Conservation (phyloP, 2,888 invertebrate genomes). For the Chaetogeoica ovagalla region DNA sequence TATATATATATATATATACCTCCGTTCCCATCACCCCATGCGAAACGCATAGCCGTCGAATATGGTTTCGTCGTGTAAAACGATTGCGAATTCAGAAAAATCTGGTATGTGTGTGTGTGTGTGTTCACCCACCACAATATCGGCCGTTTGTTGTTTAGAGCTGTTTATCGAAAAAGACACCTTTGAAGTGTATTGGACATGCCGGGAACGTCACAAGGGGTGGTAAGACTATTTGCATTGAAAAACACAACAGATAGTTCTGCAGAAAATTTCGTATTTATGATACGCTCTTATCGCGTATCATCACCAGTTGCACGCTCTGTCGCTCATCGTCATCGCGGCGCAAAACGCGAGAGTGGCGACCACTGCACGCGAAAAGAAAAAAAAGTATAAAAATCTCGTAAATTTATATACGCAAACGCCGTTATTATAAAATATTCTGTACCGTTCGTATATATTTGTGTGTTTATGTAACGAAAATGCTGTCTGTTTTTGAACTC, state of each 20-base stretch:
- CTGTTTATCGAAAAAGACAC: slow-evolving; percentile 13
- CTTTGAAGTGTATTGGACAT: background rate
- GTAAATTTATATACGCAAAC: slow-evolving; percentile 3
- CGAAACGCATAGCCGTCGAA: background rate
- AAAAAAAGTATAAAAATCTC: background rate
- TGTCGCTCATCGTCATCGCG: no score
- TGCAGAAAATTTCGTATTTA: slow-evolving; percentile 21
- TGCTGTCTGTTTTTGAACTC: background rate
- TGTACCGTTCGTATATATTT: background rate
- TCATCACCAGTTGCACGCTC: no score
- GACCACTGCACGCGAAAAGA: background rate
- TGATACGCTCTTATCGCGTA: no score
- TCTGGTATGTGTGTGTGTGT: no score
- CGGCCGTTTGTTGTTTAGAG: background rate
- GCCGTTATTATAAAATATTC: background rate
- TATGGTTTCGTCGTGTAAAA: background rate
- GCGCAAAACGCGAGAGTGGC: background rate
- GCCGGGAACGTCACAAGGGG: background rate
- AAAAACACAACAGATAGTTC: slow-evolving; percentile 6
- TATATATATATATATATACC: no score
- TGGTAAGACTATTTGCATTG: slow-evolving; percentile 1
- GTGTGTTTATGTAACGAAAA: background rate
- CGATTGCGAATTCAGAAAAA: slow-evolving; percentile 16
- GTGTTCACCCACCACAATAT: no score
- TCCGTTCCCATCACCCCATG: background rate